phyloP scores from a whole-genome alignment of 2,113 vertebrate genomes.

The Myotis davidii region DNA sequence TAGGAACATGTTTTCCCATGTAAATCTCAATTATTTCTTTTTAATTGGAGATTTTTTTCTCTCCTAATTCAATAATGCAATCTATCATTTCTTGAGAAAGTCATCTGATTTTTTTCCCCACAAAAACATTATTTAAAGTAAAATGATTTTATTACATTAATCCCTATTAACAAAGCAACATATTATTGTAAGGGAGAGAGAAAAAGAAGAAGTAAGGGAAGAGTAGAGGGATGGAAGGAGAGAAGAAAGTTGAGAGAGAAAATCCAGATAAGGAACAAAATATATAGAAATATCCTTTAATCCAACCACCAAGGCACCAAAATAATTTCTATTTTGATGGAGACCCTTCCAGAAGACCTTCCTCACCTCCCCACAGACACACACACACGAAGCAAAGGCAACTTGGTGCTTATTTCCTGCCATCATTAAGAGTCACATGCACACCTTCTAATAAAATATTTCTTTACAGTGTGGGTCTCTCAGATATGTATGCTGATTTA shows the following conservation, averaged over 20 bases:
- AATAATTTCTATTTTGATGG: background rate
- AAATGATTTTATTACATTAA: background rate
- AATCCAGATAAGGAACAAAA: background rate
- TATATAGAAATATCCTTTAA: background rate
- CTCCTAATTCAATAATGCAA: background rate
- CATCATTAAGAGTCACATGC: background rate
- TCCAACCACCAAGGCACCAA: background rate
- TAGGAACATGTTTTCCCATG: background rate
- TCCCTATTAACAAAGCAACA: background rate
- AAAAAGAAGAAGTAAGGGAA: background rate
- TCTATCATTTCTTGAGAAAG: background rate
- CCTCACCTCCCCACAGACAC: fast-evolving
- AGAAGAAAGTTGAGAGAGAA: background rate
- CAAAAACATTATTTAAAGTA: background rate
- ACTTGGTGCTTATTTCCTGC: background rate
- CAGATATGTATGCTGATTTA: background rate
- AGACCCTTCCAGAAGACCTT: background rate
- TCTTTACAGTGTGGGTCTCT: background rate
- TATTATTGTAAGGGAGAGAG: background rate
- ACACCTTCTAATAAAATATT: background rate
- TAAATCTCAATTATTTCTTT: background rate
- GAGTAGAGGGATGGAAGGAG: background rate
- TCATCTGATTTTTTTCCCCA: background rate
- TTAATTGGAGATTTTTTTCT: background rate
- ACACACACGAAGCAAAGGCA: background rate